Base-by-base conservation (phyloP, 2,113 vertebrate species). In the Rhodinocichla rosea region DNA sequence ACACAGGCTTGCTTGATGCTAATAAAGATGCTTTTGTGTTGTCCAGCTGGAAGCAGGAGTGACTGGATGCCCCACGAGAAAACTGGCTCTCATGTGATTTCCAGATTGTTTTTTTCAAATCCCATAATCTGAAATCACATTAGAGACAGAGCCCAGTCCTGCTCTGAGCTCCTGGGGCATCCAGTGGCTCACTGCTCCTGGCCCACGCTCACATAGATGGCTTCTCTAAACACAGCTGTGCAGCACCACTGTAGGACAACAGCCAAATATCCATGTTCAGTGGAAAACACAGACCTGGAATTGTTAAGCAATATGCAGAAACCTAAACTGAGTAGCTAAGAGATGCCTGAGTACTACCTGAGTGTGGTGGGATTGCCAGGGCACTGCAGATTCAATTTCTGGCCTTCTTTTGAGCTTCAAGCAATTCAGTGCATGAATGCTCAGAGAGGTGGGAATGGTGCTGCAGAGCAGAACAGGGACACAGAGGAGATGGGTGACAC, bases 11-110 rank as follows among this genome's bases (percentile, higher is more conserved):
- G 56, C 73, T 84, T 35, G 24, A 24, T 17, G 19, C n/a, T 83
- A 74, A 96, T 86, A 92, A 93, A 87, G 89, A 83, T 84, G 52
- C 35, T 94, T 93, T 94, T 94, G 86, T 94, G 60, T 84, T 81
- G 69, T 89, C 86, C 94, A 84, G 56, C 80, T 92, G 88, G 78
- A 92, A 93, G 68, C 39, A 86, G 55, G 67, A 80, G 67, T 64
- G 63, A 40, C 37, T 52, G 56, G 71, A 81, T 84, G 42, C 20
- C 80, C 52, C 80, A 71, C 23, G 52, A 63, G 68, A 81, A 69
- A 63, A 27, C 73, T 93, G 80, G 21, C 28, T 84, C 11, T 83
- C 91, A 93, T 92, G 64, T 95, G 96, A 89, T 75, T 74, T 78
- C 56, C 79, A 91, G 83, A 47, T 27, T 10, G 7, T 65, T 32